phyloP scores from a whole-genome alignment of 2,797 vertebrate species.

The Cebuella pygmaea region DNA sequence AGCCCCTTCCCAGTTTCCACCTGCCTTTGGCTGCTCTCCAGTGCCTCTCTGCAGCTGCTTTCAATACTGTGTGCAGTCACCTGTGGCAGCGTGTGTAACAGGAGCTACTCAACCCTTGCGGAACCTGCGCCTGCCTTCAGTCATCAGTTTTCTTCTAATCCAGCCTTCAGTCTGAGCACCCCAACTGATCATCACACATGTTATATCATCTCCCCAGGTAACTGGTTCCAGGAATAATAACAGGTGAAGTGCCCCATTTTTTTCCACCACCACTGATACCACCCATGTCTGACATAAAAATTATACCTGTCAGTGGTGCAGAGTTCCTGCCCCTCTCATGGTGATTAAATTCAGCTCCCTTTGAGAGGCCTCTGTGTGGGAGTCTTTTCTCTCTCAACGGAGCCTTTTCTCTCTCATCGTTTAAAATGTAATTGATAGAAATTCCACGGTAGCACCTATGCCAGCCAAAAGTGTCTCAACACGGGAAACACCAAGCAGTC shows the following conservation, averaged over 20 bases:
- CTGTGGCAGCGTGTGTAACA: no score
- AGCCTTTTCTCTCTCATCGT: neutral
- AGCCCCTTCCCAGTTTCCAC: neutral
- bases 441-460: rapidly evolving
- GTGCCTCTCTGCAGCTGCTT: rapidly evolving
- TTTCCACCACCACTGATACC: no score
- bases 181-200: neutral
- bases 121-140: no score
- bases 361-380: constrained; percentile 4
- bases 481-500: no score
- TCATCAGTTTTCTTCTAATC: neutral
- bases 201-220: neutral
- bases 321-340: no score
- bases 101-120: no score
- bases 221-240: neutral
- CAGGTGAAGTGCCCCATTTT: no score
- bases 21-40: neutral
- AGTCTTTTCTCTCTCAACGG: neutral
- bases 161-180: neutral
- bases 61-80: neutral
- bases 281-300: neutral
- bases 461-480: neutral
- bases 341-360: constrained; percentile 40
- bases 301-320: constrained; percentile 8
- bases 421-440: neutral